phyloP scores from a whole-genome alignment of 2,797 vertebrate species.

The Anguilla marmorata region DNA sequence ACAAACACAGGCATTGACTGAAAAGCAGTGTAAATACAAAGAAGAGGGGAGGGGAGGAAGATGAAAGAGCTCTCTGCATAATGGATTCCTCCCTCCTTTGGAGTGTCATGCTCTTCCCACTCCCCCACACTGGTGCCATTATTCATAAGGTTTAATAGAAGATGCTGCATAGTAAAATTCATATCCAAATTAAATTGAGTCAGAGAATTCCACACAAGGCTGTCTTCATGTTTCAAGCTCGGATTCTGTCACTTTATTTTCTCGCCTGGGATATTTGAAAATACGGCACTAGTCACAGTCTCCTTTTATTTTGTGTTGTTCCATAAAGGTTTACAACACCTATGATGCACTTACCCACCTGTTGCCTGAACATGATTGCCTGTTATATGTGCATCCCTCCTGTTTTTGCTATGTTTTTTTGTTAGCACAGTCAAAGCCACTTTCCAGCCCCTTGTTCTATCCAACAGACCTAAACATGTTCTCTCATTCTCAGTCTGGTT shows the following conservation, averaged over 20 bases:
- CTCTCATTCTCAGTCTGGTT: not conserved
- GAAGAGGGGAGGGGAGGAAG: not conserved
- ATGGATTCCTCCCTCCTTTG: not conserved
- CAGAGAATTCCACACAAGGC: not conserved
- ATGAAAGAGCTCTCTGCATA: not conserved
- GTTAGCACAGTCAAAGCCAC: not conserved
- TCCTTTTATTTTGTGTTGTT: not conserved
- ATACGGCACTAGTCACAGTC: not conserved
- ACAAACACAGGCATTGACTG: not conserved
- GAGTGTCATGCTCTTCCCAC: not conserved
- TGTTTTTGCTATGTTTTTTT: not conserved
- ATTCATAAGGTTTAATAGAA: constrained; percentile 8
- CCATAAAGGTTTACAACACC: not conserved
- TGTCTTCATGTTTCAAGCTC: not conserved
- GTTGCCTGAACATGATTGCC: not conserved
- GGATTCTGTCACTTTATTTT: not conserved
- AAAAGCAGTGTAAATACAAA: not conserved
- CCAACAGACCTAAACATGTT: not conserved
- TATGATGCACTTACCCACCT: not conserved
- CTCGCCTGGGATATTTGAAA: not conserved
- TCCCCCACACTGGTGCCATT: constrained; percentile 1
- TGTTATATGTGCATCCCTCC: not conserved
- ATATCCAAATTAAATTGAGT: not conserved
- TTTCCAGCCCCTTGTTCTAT: not conserved
- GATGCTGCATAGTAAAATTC: constrained; percentile 7